These are phyloP conservation scores for Lucilia sericata DNA, from an alignment of 1,140 invertebrate species.

Conservation along the genomic window DNA sequence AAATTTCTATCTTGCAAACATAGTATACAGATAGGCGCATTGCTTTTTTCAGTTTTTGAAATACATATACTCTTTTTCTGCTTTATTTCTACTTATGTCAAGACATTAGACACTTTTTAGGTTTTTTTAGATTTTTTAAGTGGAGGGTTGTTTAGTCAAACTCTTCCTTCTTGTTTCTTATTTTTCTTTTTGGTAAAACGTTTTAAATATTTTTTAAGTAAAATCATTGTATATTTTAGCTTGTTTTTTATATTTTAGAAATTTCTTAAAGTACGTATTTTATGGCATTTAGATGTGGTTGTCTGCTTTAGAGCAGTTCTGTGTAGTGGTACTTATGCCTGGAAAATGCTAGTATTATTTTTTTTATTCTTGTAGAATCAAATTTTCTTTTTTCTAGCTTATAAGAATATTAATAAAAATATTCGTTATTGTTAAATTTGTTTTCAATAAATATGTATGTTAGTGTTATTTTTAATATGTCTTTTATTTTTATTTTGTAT, in stretches of 20 bases:
- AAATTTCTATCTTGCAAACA: neutral
- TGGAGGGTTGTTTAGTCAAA: neutral
- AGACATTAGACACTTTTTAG: neutral
- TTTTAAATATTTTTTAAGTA: neutral
- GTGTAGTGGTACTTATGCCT: neutral
- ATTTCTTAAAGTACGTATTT: neutral
- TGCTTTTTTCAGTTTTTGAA: neutral
- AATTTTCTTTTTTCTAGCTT: neutral
- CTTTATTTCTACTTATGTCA: neutral
- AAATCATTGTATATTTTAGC: neutral
- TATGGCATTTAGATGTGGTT: neutral
- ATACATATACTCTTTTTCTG: neutral
- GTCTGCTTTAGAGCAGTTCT: neutral
- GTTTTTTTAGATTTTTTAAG: neutral
- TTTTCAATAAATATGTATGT: neutral
- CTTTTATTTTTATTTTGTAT: neutral
- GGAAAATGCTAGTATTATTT: neutral
- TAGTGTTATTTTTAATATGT: neutral
- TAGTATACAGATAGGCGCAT: neutral
- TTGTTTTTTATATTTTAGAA: neutral
- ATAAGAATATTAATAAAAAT: neutral
- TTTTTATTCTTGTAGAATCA: too few relatives aligned
- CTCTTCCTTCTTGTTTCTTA: neutral
- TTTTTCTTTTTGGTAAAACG: neutral
- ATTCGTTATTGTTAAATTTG: conserved; percentile 5